These are phyloP conservation scores for Lochmaea capreae DNA, from an alignment of 2,888 invertebrate species.

Conservation along the genomic window DNA sequence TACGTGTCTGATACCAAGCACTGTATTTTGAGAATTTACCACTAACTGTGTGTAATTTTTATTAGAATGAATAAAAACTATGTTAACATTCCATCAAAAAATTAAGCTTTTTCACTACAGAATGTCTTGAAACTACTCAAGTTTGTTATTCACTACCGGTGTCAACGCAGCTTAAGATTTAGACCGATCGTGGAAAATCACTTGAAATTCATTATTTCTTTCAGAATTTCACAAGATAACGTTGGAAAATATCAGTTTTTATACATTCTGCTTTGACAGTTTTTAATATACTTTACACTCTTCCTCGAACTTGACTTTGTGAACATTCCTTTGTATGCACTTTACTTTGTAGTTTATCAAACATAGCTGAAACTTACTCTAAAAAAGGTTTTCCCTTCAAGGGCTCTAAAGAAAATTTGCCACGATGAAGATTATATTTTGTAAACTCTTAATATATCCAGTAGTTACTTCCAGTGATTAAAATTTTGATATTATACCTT, in stretches of 20 bases:
- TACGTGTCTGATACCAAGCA: no score
- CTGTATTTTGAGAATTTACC: no score
- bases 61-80: no score
- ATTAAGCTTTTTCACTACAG: no score
- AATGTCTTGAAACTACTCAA: no score
- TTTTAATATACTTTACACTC: conserved; percentile 3
- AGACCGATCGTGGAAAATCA: no score
- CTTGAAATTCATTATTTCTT: no score
- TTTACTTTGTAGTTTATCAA: neutral
- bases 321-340: conserved; percentile 7
- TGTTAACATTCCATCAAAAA: no score
- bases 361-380: neutral
- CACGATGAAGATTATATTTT: neutral
- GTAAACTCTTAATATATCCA: neutral
- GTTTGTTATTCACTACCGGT: no score
- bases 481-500: neutral
- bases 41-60: no score
- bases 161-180: no score
- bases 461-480: conserved; percentile 2
- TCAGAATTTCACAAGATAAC: no score
- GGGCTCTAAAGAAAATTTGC: neutral
- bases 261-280: neutral
- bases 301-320: neutral
- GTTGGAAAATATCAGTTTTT: neutral
- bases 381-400: neutral